Evolutionary conservation across 92 coral and sea anemone species (phyloP).

Genomic region (Epizoanthus illoricatus): DNA sequence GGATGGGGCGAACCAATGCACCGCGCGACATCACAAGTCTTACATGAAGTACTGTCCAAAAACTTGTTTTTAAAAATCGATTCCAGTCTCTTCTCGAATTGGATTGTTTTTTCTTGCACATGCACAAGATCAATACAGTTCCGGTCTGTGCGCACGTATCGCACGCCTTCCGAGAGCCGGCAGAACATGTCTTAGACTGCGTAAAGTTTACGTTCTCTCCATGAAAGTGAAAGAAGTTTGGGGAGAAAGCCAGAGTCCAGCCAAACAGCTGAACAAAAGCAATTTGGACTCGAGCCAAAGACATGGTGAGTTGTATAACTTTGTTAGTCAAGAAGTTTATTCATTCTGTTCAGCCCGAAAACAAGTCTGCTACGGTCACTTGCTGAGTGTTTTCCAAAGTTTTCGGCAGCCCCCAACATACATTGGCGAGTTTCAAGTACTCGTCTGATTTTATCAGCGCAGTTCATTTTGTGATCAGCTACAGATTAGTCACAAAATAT

Average conservation of each 20-base stretch:
- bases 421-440: no score
- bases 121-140: slow-evolving; percentile 12
- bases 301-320: not conserved
- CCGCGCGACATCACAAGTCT: no score
- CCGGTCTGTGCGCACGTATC: not conserved
- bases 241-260: slow-evolving; percentile 34
- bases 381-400: no score
- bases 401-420: no score
- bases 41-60: not conserved
- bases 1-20: no score
- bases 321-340: not conserved
- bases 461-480: no score
- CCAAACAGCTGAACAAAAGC: slow-evolving; percentile 32
- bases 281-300: not conserved
- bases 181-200: not conserved
- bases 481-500: no score
- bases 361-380: no score
- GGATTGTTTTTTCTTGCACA: not conserved
- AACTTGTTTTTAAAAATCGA: not conserved
- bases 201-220: slow-evolving; percentile 6
- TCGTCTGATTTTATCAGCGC: no score
- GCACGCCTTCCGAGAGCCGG: no score
- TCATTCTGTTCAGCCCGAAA: no score
- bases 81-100: slow-evolving; percentile 23
- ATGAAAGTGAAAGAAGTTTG: slow-evolving; percentile 12